Evolutionary conservation across 2,797 vertebrate genomes (phyloP), one percentile per base, ranked within the genome.

Genomic region (Heteromormyrus szaboi): DNA sequence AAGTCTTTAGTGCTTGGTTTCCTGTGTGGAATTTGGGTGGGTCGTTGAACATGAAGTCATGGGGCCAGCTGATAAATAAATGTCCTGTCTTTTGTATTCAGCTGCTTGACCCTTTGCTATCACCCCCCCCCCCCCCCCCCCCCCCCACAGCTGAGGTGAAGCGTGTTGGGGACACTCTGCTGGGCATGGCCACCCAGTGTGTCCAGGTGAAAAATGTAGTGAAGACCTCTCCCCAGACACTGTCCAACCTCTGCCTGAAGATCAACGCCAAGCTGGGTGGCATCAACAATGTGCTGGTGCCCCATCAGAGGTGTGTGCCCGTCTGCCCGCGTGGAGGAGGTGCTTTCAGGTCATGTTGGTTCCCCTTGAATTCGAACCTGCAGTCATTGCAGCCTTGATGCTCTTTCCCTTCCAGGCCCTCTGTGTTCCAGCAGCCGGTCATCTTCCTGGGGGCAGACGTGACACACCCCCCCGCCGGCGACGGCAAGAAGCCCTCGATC

Each of bases 151-250:
- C 99, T 86, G 99, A 99, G 93, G 99, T 99, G n/a, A 99, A 99
- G 93, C 96, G 99, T 2, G 99, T 99, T 59, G 98, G 98, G 25
- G 98, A 99, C 92, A 99, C 99, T 0, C 97, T 99, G 8, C 96
- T 99, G 3, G 99, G 98, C 90, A 99, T 99, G 99, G 99, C 99
- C 90, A 99, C 99, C 14, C 99, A 99, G 91, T 99, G 99, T 65
- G 99, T 99, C 85, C 99, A 99, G 93, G 99, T 99, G 94, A 99
- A 99, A 95, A 99, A 99, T 0, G 99, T 99, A 83, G 98, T 99
- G 90, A 99, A 99, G 95, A 99, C 99, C 2, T 99, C 99, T 41
- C 99, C 99, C 2, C 99, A 99, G 93, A 99, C 99, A 0, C 96
- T 99, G 87, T 99, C 99, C 90, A 99, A 99, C 94, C 97, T 99